Evolutionary conservation across 2,888 invertebrate species (phyloP), one percentile per base, ranked within the genome.

Genomic region (Hypomecis atomaria): DNA sequence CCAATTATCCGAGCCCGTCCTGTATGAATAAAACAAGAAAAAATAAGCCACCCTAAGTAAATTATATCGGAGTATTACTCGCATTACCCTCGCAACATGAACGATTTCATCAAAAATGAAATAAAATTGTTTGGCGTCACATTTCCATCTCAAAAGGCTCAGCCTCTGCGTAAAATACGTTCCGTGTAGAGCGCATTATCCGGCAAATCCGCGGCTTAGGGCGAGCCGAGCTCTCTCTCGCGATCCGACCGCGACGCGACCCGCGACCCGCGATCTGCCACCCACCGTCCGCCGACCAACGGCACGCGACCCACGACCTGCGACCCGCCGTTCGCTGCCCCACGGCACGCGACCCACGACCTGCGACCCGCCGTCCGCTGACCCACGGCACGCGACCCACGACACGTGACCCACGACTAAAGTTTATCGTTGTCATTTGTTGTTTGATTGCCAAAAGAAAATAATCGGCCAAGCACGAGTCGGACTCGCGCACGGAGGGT

Each of bases 131-230:
- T 52, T 36, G 59, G 37, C 43, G 33, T 50, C 44, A 36, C 59
- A 52, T 59, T 59, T 52, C 43, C 59, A 59, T 59, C 43, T 44
- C 43, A 59, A 50, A 50, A 44, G 50, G 44, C 43, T 59, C 37
- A 36, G 50, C 59, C 13, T 11, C 10, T 37, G 59, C 50, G 59
- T 52, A 44, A 50, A 59, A 59, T 59, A 50, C 59, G 50, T 37
- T 44, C 43, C 50, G 50, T 44, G 59, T 43, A 49, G 33, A 36
- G 42, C 42, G 58, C 11, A 43, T 50, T 50, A 58, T 50, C 58
- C 50, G 44, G 47, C 10, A 47, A 33, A 47, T 47, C 55, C 55
- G 11, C 6, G 42, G 55, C 36, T 55, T 36, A 45, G 55, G 45
- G 36, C 37, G 37, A 11, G 23, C 7, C 47, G 3, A 23, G 3